These are phyloP conservation scores for Scomber scombrus DNA, from an alignment of 2,113 vertebrate genomes.

Conservation along the genomic window DNA sequence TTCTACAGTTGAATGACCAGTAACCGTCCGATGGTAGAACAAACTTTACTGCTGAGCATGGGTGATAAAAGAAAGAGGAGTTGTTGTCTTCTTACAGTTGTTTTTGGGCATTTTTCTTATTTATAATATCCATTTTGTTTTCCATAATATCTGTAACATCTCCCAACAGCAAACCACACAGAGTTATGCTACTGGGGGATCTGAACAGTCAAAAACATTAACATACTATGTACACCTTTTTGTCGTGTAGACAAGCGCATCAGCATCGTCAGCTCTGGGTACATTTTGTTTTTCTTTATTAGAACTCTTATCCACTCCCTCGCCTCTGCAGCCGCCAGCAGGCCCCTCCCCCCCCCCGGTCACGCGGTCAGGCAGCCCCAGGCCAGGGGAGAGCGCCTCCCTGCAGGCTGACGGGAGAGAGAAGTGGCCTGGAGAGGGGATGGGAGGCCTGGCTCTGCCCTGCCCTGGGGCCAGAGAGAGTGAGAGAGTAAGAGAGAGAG, in stretches of 20 bases:
- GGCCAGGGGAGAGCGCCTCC: slow-evolving; percentile 71
- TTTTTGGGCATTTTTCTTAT: slow-evolving; percentile 75
- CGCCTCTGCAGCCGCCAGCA: slow-evolving; percentile 94
- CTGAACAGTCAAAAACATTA: slow-evolving; percentile 98
- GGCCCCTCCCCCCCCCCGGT: slow-evolving; percentile 86
- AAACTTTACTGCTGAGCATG: slow-evolving; percentile 93
- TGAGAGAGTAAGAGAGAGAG: slow-evolving; percentile 56
- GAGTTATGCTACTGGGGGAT: slow-evolving; percentile 89
- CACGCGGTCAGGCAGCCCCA: slow-evolving; percentile 87
- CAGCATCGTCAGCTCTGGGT: slow-evolving; percentile 90
- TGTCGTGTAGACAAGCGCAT: slow-evolving; percentile 97
- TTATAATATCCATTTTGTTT: slow-evolving; percentile 83
- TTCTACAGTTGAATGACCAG: slow-evolving; percentile 90
- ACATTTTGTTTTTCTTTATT: slow-evolving; percentile 81
- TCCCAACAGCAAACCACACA: slow-evolving; percentile 90
- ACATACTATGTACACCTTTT: slow-evolving; percentile 99
- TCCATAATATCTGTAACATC: slow-evolving; percentile 92
- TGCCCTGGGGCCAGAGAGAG: slow-evolving; percentile 71
- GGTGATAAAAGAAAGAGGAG: slow-evolving; percentile 91
- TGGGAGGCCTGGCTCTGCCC: slow-evolving; percentile 93
- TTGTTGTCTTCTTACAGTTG: slow-evolving; percentile 85
- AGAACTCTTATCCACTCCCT: slow-evolving; percentile 96
- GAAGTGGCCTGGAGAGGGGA: slow-evolving; percentile 92
- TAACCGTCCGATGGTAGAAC: slow-evolving; percentile 90
- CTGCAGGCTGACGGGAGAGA: slow-evolving; percentile 38